A percentile compares a stretch with the other conserved stretches of the same genome.
Evolutionary conservation across 2,113 vertebrate genomes (phyloP).

Genomic region (Rhea americana): DNA sequence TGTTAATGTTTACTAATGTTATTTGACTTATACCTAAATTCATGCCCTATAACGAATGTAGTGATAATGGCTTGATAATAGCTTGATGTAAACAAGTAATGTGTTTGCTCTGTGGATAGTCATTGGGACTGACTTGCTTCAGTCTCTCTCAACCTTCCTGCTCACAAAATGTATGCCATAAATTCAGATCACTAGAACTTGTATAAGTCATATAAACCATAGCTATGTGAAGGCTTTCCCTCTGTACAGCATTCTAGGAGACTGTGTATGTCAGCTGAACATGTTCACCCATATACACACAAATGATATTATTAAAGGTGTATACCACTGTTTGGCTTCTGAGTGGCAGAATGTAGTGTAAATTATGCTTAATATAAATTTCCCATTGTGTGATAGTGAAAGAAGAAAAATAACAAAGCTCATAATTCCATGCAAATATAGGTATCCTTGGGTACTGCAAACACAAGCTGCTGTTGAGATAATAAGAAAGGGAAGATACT

Average conservation of each 20-base stretch:
- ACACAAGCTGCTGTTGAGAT: conserved; percentile 12
- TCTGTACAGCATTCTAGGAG: not conserved
- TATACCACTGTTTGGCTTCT: not conserved
- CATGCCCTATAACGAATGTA: not conserved
- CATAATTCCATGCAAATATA: conserved; percentile 43
- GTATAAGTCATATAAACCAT: not conserved
- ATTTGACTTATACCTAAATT: not conserved
- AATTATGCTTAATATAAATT: conserved; percentile 31
- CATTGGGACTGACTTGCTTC: not conserved
- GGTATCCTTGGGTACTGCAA: conserved; percentile 54
- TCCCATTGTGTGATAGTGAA: conserved; percentile 23
- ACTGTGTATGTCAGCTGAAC: accelerated
- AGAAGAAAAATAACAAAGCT: conserved; percentile 52
- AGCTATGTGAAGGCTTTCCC: not conserved
- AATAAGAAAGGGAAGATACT: conserved; percentile 7
- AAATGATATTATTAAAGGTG: conserved; percentile 25
- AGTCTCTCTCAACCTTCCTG: not conserved
- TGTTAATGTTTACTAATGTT: no score
- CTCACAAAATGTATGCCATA: not conserved
- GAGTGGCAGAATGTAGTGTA: conserved; percentile 32
- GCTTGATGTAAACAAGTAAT: not conserved
- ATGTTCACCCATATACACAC: not conserved
- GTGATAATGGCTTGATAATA: not conserved
- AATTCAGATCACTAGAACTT: not conserved
- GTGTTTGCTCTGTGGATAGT: not conserved